Conservation (phyloP, 2,113 vertebrate genomes). For the Pogona vitticeps region DNA sequence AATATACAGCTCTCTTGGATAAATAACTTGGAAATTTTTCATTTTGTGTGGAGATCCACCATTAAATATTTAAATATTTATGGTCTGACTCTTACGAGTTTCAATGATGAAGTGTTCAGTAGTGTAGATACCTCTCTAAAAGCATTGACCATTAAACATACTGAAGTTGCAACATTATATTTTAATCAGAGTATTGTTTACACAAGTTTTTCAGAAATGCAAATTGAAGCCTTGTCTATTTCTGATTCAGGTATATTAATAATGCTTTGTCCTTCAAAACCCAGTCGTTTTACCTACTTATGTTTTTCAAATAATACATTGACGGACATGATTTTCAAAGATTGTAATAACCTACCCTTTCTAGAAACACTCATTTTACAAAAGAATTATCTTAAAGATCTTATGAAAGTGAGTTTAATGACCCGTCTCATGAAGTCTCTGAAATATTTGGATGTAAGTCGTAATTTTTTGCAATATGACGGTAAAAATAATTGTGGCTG, state of each 20-base stretch:
- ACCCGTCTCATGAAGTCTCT: constrained; percentile 80
- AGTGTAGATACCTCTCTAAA: constrained; percentile 65
- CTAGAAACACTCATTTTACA: constrained; percentile 74
- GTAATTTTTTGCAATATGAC: constrained; percentile 78
- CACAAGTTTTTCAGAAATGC: constrained; percentile 76
- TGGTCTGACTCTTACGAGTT: constrained; percentile 51
- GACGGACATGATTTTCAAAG: constrained; percentile 75
- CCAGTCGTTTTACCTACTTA: constrained; percentile 68
- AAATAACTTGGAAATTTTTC: constrained; percentile 62
- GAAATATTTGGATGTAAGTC: constrained; percentile 80
- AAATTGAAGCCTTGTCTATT: constrained; percentile 70
- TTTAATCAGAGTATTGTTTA: constrained; percentile 66
- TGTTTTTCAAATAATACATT: constrained; percentile 77
- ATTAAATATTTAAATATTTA: constrained; percentile 71
- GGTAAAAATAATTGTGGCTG: constrained; percentile 70
- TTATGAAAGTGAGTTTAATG: constrained; percentile 76
- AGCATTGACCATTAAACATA: constrained; percentile 59
- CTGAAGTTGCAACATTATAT: neutral
- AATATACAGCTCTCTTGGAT: constrained; percentile 73
- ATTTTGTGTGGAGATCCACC: constrained; percentile 67
- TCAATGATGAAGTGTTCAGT: accelerated
- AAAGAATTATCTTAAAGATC: constrained; percentile 82
- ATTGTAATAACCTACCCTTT: constrained; percentile 63
- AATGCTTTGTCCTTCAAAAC: constrained; percentile 76
- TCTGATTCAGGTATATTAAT: constrained; percentile 68